Evolutionary conservation across 2,797 vertebrate species (phyloP), one percentile per base, ranked within the genome.

Genomic region (Buphagus erythrorhynchus): DNA sequence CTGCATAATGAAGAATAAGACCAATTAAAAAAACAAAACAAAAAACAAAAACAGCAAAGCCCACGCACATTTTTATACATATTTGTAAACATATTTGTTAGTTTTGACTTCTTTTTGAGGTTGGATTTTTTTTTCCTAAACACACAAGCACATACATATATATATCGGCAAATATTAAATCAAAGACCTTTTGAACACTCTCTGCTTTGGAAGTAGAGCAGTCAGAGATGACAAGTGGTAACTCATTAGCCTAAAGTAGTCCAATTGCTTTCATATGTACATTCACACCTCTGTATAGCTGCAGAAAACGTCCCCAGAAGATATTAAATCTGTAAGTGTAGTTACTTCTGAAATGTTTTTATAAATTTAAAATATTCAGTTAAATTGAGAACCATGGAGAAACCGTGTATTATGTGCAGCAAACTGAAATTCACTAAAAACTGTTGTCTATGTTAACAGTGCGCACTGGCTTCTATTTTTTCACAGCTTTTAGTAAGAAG

Each of bases 181-280:
- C 42, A 54, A 69, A 43, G 46, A 73, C 46, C 42, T 72, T 89
- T 80, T 55, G 46, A 77, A 65, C 17, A 25, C 14, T 38, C 29
- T 71, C 40, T 68, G 0, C 42, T 86, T 25, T 55, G 40, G 54
- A 88, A 90, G 49, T 5, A 65, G 38, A 68, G 28, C 51, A 61
- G 40, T 17, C 40, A 74, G 31, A 82, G 38, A 79, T 48, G 52
- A 73, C 68, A 90, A 80, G 67, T 29, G 21, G 45, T 20, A 92
- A 75, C 21, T 68, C 58, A 72, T 40, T 17, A 91, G 31, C 75
- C 80, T 79, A 69, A 79, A 86, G 55, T 48, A 95, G 78, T 13
- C 8, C 68, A 46, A 28, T 3, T 83, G 76, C 31, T 63, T 71
- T 74, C 4, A 0, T 48, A 59, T 0, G 0, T 49, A 54, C 1